These are phyloP conservation scores for Formica selysi DNA, from an alignment of 1,140 invertebrate genomes.

Conservation along the genomic window DNA sequence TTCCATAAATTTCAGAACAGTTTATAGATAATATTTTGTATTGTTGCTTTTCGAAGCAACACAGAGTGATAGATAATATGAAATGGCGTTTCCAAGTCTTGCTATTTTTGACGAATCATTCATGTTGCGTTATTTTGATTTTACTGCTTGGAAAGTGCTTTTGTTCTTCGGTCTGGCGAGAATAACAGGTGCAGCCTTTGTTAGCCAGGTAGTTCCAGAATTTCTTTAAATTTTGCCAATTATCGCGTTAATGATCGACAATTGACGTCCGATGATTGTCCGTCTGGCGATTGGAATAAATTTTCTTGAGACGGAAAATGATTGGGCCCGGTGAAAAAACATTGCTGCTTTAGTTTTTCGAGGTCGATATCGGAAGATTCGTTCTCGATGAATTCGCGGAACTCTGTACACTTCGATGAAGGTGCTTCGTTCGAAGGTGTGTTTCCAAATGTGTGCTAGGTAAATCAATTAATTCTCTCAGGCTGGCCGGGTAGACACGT, in stretches of 20 bases:
- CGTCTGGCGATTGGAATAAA: background rate
- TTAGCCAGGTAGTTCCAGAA: background rate
- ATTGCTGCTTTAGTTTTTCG: conserved; percentile 5
- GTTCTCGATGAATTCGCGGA: conserved; percentile 18
- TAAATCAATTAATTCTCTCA: conserved; percentile 19
- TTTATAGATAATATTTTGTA: no score
- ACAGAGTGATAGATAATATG: conserved; percentile 16
- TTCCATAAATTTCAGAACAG: background rate
- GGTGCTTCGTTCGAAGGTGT: background rate
- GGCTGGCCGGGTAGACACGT: conserved; percentile 46
- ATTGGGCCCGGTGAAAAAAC: background rate
- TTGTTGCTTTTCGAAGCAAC: conserved; percentile 15
- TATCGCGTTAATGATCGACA: background rate
- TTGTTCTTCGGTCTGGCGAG: conserved; percentile 28
- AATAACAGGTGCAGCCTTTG: conserved; percentile 30
- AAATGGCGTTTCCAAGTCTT: conserved; percentile 10
- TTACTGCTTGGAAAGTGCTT: background rate
- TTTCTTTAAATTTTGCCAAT: background rate
- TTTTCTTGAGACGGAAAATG: background rate
- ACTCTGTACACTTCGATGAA: conserved; percentile 18
- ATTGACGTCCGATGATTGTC: background rate
- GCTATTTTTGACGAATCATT: conserved; percentile 6
- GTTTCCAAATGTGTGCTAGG: conserved; percentile 16
- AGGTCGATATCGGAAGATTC: conserved; percentile 31
- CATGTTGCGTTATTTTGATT: conserved; percentile 24